These are phyloP conservation scores for Axis porcinus DNA, from an alignment of 2,113 vertebrate genomes.

Conservation along the genomic window DNA sequence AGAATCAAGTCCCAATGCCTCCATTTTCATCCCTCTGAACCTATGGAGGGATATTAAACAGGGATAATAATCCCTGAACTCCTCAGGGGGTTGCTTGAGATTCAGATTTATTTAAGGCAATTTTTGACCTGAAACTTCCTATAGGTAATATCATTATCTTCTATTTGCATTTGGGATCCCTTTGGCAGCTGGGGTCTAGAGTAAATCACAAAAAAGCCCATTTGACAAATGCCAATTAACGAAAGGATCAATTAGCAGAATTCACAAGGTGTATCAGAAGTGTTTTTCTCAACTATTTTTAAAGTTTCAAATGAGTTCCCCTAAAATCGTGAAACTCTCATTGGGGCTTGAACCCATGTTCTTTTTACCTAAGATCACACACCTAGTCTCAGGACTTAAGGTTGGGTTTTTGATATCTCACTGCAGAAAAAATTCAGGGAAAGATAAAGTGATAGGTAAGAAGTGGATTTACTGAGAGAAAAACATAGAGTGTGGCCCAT, in stretches of 20 bases:
- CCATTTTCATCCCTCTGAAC: background rate
- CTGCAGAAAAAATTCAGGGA: background rate
- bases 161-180: background rate
- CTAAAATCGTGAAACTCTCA: background rate
- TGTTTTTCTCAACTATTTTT: background rate
- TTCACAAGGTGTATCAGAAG: background rate
- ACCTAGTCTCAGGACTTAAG: background rate
- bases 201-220: background rate
- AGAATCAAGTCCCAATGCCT: background rate
- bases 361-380: background rate
- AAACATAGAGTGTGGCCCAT: background rate
- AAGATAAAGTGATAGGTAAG: background rate
- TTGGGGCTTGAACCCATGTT: background rate
- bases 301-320: background rate
- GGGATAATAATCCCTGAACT: background rate
- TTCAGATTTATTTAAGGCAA: background rate
- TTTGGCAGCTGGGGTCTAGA: background rate
- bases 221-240: background rate
- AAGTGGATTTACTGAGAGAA: background rate
- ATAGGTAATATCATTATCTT: background rate
- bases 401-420: background rate
- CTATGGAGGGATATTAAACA: background rate
- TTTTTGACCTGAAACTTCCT: background rate
- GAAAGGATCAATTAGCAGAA: background rate
- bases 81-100: background rate